Evolutionary conservation across 2,888 invertebrate genomes (phyloP), one percentile per base, ranked within the genome.

Genomic region (Sepiola atlantica): DNA sequence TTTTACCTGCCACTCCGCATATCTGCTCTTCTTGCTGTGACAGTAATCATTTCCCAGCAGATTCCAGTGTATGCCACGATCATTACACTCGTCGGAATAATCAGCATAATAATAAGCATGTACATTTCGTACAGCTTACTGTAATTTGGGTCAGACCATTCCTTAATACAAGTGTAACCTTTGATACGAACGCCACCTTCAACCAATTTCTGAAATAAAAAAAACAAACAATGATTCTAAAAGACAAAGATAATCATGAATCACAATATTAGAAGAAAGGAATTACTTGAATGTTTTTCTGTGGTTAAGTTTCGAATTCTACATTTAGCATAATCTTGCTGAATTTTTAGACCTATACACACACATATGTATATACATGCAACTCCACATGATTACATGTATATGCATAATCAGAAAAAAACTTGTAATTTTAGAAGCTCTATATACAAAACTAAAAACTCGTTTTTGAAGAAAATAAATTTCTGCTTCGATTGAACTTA

Each of bases 1-100:
- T 77, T 94, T 93, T 94, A 95, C 95, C 94, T 94, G 28, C 95
- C 95, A 45, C 93, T 94, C 57, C 95, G 91, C 95, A 95, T 94
- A 54, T 91, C 94, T n/a, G 94, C 57, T 45, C 94, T 61, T 45
- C 93, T 45, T 35, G 77, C 94, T 20, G 95, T 95, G 94, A 96
- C 95, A 91, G 94, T 94, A 94, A 95, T 95, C 90, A 95, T 95
- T 97, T 98, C 98, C 97, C 98, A 98, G 96, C 98, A 98, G 96
- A 98, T 98, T 95, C 98, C 97, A 14, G 98, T 97, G 96, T 98
- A 98, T 93, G 98, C 98, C 94, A 98, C 98, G 0, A 98, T 97
- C 98, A 98, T 98, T 94, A 98, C 98, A 57, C 97, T 96, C 32
- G 98, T 97, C 0, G 98, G 98, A 55, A 98, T 97, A 12, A 98